Conservation (phyloP, 2,888 invertebrate genomes). For the Vannuccia rotundouncinata region DNA sequence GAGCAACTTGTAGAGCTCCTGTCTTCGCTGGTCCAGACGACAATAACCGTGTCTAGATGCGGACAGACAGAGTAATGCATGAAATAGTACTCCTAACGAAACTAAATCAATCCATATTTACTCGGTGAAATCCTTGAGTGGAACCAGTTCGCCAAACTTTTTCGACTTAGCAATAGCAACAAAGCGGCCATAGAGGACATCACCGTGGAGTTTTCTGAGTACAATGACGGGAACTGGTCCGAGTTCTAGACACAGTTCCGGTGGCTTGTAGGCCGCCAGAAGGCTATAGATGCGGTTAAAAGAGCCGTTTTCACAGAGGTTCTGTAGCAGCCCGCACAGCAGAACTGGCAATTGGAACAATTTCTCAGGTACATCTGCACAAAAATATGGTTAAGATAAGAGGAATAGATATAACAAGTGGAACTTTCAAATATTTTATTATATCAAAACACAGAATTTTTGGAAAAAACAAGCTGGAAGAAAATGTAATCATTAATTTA, state of each 20-base stretch:
- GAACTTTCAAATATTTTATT: too few relatives aligned
- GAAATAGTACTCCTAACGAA: too few relatives aligned
- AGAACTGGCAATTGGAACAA: not conserved
- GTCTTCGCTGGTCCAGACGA: not conserved
- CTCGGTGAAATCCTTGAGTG: not conserved
- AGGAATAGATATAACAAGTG: too few relatives aligned
- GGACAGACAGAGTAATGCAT: too few relatives aligned
- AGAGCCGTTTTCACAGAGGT: not conserved
- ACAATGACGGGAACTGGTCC: not conserved
- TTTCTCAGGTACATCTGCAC: not conserved
- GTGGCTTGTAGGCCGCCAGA: conserved; percentile 1
- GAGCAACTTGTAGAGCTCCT: not conserved
- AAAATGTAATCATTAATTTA: too few relatives aligned
- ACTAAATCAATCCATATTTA: too few relatives aligned
- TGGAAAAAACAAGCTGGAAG: too few relatives aligned
- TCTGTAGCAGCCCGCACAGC: not conserved
- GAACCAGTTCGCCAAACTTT: not conserved
- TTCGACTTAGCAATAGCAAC: not conserved
- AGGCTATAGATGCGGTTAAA: not conserved
- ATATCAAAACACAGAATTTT: too few relatives aligned
- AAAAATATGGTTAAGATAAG: not conserved
- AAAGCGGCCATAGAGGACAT: not conserved
- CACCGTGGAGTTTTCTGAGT: not conserved
- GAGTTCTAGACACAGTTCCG: not conserved
- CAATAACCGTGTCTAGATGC: not conserved